Evolutionary conservation across 2,797 vertebrate genomes (phyloP).

Genomic region (Macropus fuliginosus): DNA sequence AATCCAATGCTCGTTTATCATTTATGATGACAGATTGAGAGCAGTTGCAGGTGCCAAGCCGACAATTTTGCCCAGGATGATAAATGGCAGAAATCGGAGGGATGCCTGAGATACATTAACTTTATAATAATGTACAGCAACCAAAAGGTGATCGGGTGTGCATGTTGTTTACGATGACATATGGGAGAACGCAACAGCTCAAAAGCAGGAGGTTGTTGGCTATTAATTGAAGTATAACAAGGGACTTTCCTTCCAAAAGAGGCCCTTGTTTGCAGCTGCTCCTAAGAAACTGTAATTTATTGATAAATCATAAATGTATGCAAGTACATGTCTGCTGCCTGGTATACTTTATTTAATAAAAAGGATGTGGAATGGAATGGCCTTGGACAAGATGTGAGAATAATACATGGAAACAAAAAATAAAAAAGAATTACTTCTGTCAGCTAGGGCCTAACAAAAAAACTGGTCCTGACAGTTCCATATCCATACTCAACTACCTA

Average conservation of each 20-base stretch:
- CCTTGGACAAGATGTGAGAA: conserved; percentile 37
- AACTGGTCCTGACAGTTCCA: not conserved
- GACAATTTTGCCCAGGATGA: conserved; percentile 66
- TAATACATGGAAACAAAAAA: conserved; percentile 30
- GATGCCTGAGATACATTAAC: conserved; percentile 47
- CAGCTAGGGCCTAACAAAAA: not conserved
- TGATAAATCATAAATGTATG: conserved; percentile 50
- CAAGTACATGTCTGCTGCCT: conserved; percentile 38
- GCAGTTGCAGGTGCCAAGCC: conserved; percentile 69
- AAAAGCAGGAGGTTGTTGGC: conserved; percentile 15
- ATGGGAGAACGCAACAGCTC: conserved; percentile 17
- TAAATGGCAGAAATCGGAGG: conserved; percentile 62
- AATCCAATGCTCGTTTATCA: conserved; percentile 72
- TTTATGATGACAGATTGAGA: conserved; percentile 72
- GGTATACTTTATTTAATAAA: conserved; percentile 17
- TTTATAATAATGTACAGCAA: conserved; percentile 54
- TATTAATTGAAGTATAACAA: conserved; percentile 32
- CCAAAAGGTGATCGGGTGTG: conserved; percentile 40
- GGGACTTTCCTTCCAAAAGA: not conserved
- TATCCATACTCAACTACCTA: not conserved
- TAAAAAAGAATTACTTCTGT: not conserved
- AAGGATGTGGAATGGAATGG: not conserved
- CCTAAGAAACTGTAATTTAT: not conserved
- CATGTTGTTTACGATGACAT: conserved; percentile 4
- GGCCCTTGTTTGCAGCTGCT: not conserved